Percentiles rank a stretch among this genome's conserved stretches.
Conservation (phyloP, 1,140 invertebrate genomes). For the Stenopsyche tienmushanensis region DNA sequence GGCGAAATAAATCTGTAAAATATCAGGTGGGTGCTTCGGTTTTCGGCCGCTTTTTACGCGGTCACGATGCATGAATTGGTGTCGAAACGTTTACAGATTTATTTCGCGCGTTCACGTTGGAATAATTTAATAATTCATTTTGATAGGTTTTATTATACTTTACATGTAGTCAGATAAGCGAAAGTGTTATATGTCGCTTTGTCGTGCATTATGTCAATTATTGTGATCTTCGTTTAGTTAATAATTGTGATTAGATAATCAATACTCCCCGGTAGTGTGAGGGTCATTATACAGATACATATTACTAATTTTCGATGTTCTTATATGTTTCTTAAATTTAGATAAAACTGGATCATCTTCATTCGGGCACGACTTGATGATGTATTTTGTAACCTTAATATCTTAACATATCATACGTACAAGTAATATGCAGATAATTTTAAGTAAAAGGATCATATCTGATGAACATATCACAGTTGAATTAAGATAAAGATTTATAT, state of each 20-base stretch:
- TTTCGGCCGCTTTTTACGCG: not conserved
- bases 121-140: too few species aligned
- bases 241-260: slow-evolving; percentile 39
- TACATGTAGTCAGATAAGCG: slow-evolving; percentile 14
- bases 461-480: not conserved
- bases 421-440: not conserved
- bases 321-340: slow-evolving; percentile 4
- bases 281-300: slow-evolving; percentile 27
- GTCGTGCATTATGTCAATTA: slow-evolving; percentile 41
- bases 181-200: slow-evolving; percentile 38
- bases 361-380: too few species aligned
- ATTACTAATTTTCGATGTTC: slow-evolving; percentile 5
- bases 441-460: not conserved
- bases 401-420: too few species aligned
- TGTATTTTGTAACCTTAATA: too few species aligned
- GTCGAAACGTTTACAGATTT: not conserved
- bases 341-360: not conserved
- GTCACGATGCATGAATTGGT: not conserved
- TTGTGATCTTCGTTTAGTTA: slow-evolving; percentile 42
- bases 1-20: too few species aligned
- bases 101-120: too few species aligned
- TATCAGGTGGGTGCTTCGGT: not conserved
- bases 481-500: not conserved
- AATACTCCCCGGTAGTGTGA: slow-evolving; percentile 40
- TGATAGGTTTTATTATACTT: too few species aligned